A percentile compares a stretch with the other conserved stretches of the same genome.
phyloP scores from a whole-genome alignment of 1,140 invertebrate genomes.

The Aricia agestis region DNA sequence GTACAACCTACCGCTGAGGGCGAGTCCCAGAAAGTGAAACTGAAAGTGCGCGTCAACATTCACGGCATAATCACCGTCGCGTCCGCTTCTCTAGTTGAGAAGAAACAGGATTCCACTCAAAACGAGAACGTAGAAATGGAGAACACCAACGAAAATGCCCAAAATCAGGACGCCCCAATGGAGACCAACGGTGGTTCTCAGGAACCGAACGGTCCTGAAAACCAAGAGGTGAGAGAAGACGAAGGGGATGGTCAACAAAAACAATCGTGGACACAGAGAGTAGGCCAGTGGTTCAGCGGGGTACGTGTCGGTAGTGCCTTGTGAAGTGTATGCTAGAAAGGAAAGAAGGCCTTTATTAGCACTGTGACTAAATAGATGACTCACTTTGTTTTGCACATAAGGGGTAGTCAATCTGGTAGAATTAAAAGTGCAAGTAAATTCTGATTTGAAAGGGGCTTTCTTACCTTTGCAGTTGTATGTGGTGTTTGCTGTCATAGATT shows the following conservation, averaged over 20 bases:
- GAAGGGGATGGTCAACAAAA: slow-evolving; percentile 75
- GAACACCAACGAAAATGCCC: slow-evolving; percentile 67
- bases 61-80: slow-evolving; percentile 94
- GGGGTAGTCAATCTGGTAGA: neutral
- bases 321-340: slow-evolving; percentile 33
- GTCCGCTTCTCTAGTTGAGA: slow-evolving; percentile 91
- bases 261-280: slow-evolving; percentile 81
- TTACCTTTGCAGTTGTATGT: slow-evolving; percentile 25
- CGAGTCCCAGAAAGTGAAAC: slow-evolving; percentile 94
- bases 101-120: slow-evolving; percentile 80
- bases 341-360: slow-evolving; percentile 12
- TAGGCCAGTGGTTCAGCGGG: slow-evolving; percentile 81
- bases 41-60: slow-evolving; percentile 95
- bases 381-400: neutral
- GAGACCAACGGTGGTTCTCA: slow-evolving; percentile 60
- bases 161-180: slow-evolving; percentile 70
- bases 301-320: slow-evolving; percentile 75
- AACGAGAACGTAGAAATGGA: slow-evolving; percentile 77
- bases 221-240: slow-evolving; percentile 75
- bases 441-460: neutral
- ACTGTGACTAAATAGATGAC: neutral
- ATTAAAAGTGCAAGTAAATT: neutral
- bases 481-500: slow-evolving; percentile 54
- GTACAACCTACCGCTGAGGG: slow-evolving; percentile 91
- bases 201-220: slow-evolving; percentile 64